A percentile compares a stretch with the other conserved stretches of the same genome.
phyloP scores from a whole-genome alignment of 2,888 invertebrate species.

The Plebejus anna region DNA sequence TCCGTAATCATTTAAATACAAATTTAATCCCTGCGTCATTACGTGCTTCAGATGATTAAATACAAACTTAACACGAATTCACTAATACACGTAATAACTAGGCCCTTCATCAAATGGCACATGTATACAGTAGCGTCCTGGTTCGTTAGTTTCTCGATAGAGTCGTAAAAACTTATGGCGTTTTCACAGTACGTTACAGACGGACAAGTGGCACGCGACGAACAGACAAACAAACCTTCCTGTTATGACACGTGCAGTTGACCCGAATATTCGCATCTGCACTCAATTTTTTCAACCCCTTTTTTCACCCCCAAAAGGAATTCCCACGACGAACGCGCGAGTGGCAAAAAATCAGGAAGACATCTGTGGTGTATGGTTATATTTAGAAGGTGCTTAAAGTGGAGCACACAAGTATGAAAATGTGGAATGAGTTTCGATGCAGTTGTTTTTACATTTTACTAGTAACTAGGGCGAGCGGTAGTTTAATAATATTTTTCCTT shows the following conservation, averaged over 20 bases:
- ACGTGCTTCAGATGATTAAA: too few relatives aligned
- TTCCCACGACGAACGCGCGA: conserved; percentile 68
- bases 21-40: too few relatives aligned
- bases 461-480: too few relatives aligned
- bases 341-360: conserved; percentile 62
- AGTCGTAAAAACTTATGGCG: conserved; percentile 52
- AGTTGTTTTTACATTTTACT: too few relatives aligned
- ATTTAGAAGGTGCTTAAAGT: conserved; percentile 58
- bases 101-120: neutral
- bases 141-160: conserved; percentile 7
- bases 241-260: conserved; percentile 65
- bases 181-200: conserved; percentile 63
- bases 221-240: conserved; percentile 58
- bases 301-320: conserved; percentile 47
- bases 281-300: conserved; percentile 47
- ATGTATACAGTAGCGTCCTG: neutral
- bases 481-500: neutral
- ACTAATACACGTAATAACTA: neutral
- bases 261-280: conserved; percentile 62
- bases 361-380: conserved; percentile 64
- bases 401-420: conserved; percentile 36
- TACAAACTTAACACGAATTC: neutral
- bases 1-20: too few relatives aligned
- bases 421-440: neutral
- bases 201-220: conserved; percentile 68